Base-by-base conservation (phyloP, 1,140 invertebrate genomes). In the Drosophila cardini region DNA sequence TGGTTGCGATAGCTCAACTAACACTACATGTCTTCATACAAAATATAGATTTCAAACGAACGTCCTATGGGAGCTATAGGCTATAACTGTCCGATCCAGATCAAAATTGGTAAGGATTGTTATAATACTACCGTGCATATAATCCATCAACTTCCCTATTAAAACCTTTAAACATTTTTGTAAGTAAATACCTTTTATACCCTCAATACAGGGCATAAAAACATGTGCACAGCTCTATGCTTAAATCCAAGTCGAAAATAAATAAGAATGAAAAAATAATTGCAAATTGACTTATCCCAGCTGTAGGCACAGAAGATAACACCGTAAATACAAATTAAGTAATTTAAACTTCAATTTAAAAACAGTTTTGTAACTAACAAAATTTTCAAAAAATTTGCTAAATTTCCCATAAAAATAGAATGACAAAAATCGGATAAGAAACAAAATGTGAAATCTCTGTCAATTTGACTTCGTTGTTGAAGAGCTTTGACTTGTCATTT, bases 301-400 rank as follows among this genome's bases (percentile, higher is more conserved):
- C 36, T 38, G 11, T n/a, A 10, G 10, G 9, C 36, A 38, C 9
- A n/a, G 36, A 4, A 10, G 36, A 0, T 38, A 10, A 38, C 36
- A 38, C 2, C 4, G 10, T 38, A 38, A 38, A n/a, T 38, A 38
- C 34, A 36, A 36, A 36, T 8, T 6, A 10, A 36, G 34, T 9
- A 36, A 8, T 3, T 36, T 36, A 36, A 36, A 52, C 13, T 52
- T 5, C 26, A 8, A 13, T 32, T 26, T 26, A 48, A 48, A 2
- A 46, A 15, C 43, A 0, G 38, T 42, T 42, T 42, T 42, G 40
- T 13, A 43, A 43, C 48, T 50, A 26, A 11, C 11, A 6, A 30
- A 50, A 50, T 50, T 50, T 26, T n/a, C 10, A 34, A n/a, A 52
- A 32, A 32, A 32, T 52, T 34, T 11, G n/a, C 32, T 32, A 52